Base-by-base conservation (phyloP, 2,888 invertebrate species). In the Spatulosminthurus flaviceps region DNA sequence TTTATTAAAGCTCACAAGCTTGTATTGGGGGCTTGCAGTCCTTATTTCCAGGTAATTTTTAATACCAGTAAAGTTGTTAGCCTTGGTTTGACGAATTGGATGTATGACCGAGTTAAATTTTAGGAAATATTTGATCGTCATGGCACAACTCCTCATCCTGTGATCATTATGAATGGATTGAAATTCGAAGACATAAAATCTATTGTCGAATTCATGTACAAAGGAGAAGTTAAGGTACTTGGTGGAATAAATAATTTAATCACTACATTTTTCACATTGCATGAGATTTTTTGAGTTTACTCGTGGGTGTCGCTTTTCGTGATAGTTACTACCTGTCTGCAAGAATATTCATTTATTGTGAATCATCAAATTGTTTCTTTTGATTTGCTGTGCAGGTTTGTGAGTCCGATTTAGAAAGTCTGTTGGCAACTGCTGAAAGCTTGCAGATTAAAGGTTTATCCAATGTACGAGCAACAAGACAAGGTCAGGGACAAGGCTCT, bases 1-100 rank as follows among this genome's bases (percentile, higher is more conserved):
- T 89, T 88, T 81, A 86, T 90, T 16, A 89, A 88, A 85, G 89
- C 89, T 7, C 90, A 90, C 82, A 89, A 88, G 86, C 87, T 90
- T 84, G 87, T 90, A 51, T 85, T 90, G n/a, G 89, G 89, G 19
- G 89, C 89, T 26, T 89, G 89, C 84, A 89, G 89, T 82, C 86
- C 87, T 1, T 89, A 89, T 84, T 89, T 89, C 85, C 87, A 89
- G 87, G 89, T 88, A 51, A 9, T 51, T 51, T 19, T 13, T 9
- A 7, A 41, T 41, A 41, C 13, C 13, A 41, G 41, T 41, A 13
- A 41, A 41, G 7, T 41, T 41, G 41, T 13, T 41, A 13, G 7
- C 9, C 9, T 41, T 7, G 41, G 13, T 41, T n/a, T n/a, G 41
- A 9, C 13, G 5, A 51, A 11, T 13, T 51, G 16, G 9, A 51